Base-by-base conservation (phyloP, 2,888 invertebrate genomes). In the Sarcophaga caerulescens region DNA sequence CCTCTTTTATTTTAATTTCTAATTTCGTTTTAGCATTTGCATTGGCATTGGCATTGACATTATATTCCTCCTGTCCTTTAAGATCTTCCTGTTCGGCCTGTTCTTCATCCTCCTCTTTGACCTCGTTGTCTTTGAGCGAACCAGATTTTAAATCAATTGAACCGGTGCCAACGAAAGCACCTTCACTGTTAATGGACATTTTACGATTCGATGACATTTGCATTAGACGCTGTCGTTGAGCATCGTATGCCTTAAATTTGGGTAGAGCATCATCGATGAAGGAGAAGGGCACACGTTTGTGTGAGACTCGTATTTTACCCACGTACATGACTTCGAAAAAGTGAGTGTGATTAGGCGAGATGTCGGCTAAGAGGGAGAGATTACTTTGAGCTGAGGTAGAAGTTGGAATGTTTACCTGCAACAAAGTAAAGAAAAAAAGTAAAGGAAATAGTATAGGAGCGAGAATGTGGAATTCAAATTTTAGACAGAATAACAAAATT, bases 281-380 rank as follows among this genome's bases (percentile, higher is more conserved):
- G 0, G 96, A 95, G 88, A 97, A 97, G 1, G 98, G 97, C 0
- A 93, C 93, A 91, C 97, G 97, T 90, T 97, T 95, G 90, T 97
- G 96, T 60, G 97, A 96, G 89, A 98, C 97, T 88, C 97, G 95
- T 70, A 98, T 97, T 94, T 98, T 97, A 0, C 98, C 98, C 70
- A 98, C 96, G 92, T 98, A 98, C 88, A 98, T 94, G 4, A 97
- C 97, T 94, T 98, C 97, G 90, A 97, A 97, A 93, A 97, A 97
- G 92, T 97, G 97, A 35, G 97, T 97, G 85, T 97, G 97, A 89
- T 97, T 97, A 11, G 97, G 96, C 0, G 97, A 97, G 80, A 97
- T 96, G 90, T 97, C 97, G 63, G 92, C 91, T 57, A 93, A 89
- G 78, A 93, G 88, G 60, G 93, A 92, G 25, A 93, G 90, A 89